Percentiles rank a stretch among this genome's conserved stretches.
Conservation (phyloP, 53 echinoderm and acorn worm genomes). For the Paracentrotus lividus region DNA sequence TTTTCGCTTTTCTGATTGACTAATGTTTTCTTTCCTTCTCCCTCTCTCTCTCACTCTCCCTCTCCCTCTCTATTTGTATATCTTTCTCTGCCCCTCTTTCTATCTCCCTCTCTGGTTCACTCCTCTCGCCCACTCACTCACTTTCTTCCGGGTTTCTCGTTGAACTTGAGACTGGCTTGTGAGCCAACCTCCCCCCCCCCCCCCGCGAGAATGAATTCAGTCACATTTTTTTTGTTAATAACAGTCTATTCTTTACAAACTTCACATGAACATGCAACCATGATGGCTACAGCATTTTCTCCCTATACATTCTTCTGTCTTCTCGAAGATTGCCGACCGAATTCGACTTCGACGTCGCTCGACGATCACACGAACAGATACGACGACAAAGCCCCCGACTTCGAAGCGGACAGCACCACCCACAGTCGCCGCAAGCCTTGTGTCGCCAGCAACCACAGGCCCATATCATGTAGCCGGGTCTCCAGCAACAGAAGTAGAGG, state of each 20-base stretch:
- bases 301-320: not conserved
- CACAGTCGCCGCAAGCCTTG: slow-evolving; percentile 63
- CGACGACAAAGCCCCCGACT: slow-evolving; percentile 70
- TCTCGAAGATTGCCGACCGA: slow-evolving; percentile 43
- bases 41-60: not conserved
- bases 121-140: not conserved
- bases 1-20: no score
- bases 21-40: not conserved
- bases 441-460: slow-evolving; percentile 67
- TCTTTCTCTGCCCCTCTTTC: not conserved
- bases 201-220: not conserved
- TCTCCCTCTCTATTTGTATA: not conserved
- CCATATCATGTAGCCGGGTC: slow-evolving; percentile 81
- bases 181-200: not conserved
- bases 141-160: not conserved
- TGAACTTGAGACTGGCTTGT: not conserved
- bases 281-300: not conserved
- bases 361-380: slow-evolving; percentile 59
- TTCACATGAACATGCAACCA: no score
- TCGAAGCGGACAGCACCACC: slow-evolving; percentile 69
- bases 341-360: slow-evolving; percentile 48
- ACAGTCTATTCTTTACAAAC: not conserved
- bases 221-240: not conserved
- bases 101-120: not conserved
- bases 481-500: slow-evolving; percentile 80